Conservation (phyloP, 2,113 vertebrate genomes). For the Microcebus tavaratra region DNA sequence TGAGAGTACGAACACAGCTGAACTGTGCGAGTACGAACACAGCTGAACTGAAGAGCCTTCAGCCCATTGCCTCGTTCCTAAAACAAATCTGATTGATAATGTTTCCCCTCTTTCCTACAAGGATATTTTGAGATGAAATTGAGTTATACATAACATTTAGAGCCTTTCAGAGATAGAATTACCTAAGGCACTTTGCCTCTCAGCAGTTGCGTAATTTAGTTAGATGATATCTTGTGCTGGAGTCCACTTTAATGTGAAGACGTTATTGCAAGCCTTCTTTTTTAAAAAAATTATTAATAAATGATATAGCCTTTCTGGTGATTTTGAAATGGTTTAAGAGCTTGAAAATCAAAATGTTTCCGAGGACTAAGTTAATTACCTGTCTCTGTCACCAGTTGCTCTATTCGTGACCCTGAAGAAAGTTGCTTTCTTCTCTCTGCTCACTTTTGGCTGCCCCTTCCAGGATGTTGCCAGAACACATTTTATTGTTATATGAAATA, state of each 20-base stretch:
- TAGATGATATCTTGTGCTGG: conserved; percentile 42
- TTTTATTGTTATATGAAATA: conserved; percentile 27
- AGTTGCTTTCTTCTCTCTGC: not conserved
- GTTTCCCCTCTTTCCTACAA: conserved; percentile 29
- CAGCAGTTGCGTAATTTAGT: conserved; percentile 34
- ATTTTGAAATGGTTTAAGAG: conserved; percentile 53
- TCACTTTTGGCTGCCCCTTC: conserved; percentile 25
- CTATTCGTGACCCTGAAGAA: not conserved
- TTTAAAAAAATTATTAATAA: conserved; percentile 10
- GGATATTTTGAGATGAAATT: conserved; percentile 51
- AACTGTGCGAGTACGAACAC: not conserved
- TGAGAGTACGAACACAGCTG: not conserved
- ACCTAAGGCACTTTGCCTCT: conserved; percentile 38
- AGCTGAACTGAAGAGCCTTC: not conserved
- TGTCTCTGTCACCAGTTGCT: conserved; percentile 36
- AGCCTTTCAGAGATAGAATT: conserved; percentile 49
- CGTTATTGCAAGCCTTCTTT: conserved; percentile 45
- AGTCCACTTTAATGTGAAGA: conserved; percentile 49
- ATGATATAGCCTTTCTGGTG: conserved; percentile 48
- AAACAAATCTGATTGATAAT: conserved; percentile 22
- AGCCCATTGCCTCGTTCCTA: not conserved
- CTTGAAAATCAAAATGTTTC: conserved; percentile 44
- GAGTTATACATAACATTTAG: conserved; percentile 31
- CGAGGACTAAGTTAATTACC: conserved; percentile 54
- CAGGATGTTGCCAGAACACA: conserved; percentile 9